phyloP scores from a whole-genome alignment of 2,888 invertebrate genomes.

The Erpobdella octoculata region DNA sequence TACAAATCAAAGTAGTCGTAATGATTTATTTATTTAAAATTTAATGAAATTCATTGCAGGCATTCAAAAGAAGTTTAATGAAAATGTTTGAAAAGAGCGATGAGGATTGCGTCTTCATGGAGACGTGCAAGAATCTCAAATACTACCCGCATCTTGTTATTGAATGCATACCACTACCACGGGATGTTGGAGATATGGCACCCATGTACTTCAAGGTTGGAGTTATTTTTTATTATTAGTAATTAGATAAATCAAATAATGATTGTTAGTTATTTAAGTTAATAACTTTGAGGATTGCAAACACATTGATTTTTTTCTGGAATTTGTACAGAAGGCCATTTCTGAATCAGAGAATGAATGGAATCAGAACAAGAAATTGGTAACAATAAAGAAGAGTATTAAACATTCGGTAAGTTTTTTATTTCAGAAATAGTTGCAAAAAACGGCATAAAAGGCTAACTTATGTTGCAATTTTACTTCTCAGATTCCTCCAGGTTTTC shows the following conservation, averaged over 20 bases:
- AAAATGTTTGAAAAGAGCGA: conserved; percentile 62
- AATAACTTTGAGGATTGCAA: not conserved
- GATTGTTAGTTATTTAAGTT: not conserved
- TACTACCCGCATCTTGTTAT: conserved; percentile 74
- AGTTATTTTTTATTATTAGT: not conserved
- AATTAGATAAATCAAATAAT: not conserved
- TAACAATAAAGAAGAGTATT: conserved; percentile 67
- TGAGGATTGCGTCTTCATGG: conserved; percentile 80
- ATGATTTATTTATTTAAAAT: not conserved
- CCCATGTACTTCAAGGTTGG: conserved; percentile 84
- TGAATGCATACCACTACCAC: conserved; percentile 79
- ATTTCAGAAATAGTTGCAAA: not conserved
- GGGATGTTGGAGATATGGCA: conserved; percentile 75
- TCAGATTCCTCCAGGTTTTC: conserved; percentile 76
- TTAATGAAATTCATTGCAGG: conserved; percentile 53
- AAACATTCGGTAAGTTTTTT: conserved; percentile 58
- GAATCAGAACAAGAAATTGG: conserved; percentile 84
- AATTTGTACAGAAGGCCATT: conserved; percentile 68
- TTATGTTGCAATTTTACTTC: not conserved
- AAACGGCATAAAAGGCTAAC: too few species aligned
- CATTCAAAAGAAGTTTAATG: conserved; percentile 69
- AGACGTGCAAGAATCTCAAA: conserved; percentile 69
- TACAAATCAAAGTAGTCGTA: too few species aligned
- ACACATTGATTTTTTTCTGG: not conserved
- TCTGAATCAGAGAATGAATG: conserved; percentile 89